phyloP scores from a whole-genome alignment of 53 echinoderm and acorn worm genomes.

The Glandiceps talaboti region DNA sequence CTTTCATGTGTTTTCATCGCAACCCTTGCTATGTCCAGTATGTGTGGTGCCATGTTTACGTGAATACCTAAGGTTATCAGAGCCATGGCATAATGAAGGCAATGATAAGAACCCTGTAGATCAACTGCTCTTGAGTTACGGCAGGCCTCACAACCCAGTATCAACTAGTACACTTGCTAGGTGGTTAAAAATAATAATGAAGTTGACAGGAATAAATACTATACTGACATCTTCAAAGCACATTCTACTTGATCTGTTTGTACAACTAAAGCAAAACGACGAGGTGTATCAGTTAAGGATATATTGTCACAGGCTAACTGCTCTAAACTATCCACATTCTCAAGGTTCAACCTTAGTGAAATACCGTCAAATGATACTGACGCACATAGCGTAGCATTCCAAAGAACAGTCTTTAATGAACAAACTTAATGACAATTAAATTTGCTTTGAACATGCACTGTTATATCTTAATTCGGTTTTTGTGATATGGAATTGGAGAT shows the following conservation, averaged over 20 bases:
- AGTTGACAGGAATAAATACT: constrained; percentile 14
- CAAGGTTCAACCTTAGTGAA: neutral
- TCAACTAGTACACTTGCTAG: constrained; percentile 8
- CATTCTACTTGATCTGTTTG: constrained; percentile 12
- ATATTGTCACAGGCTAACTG: neutral
- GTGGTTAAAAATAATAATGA: constrained; percentile 20
- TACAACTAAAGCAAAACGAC: constrained; percentile 11
- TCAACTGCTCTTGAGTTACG: constrained; percentile 17
- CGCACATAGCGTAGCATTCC: neutral
- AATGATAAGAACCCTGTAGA: neutral
- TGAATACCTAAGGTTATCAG: neutral
- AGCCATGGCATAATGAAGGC: neutral
- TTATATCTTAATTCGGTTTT: neutral
- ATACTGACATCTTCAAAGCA: constrained; percentile 13
- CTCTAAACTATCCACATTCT: neutral
- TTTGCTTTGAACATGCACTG: neutral
- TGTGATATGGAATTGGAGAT: neutral
- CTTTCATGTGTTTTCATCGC: neutral
- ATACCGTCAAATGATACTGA: neutral
- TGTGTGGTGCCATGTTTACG: neutral
- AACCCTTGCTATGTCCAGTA: neutral
- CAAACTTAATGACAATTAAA: neutral
- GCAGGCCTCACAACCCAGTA: constrained; percentile 10
- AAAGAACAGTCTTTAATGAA: neutral
- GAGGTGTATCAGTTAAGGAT: neutral